phyloP scores from a whole-genome alignment of 2,888 invertebrate species.

The Hyposoter didymator region DNA sequence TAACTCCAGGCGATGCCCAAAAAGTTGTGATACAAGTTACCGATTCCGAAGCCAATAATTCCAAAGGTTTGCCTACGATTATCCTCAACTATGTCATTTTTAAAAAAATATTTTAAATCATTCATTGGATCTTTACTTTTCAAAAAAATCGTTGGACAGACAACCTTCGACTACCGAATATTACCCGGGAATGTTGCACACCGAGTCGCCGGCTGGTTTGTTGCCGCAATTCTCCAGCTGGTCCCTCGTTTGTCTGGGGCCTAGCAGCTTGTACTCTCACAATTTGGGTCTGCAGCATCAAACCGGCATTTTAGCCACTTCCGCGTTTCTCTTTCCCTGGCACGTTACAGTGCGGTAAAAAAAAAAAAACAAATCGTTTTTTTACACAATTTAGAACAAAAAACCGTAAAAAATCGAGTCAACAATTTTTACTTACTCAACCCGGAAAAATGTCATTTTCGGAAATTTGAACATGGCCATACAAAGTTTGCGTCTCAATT shows the following conservation, averaged over 20 bases:
- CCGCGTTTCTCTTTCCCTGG: slow-evolving; percentile 97
- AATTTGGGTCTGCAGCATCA: slow-evolving; percentile 94
- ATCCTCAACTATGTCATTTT: not conserved
- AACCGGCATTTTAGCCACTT: slow-evolving; percentile 95
- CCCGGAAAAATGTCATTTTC: not conserved
- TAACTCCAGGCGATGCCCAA: slow-evolving; percentile 81
- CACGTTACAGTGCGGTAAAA: slow-evolving; percentile 90
- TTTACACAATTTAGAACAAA: not conserved
- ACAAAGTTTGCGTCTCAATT: not conserved
- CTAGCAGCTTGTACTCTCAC: slow-evolving; percentile 96
- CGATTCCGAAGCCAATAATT: slow-evolving; percentile 81
- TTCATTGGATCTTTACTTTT: slow-evolving; percentile 31
- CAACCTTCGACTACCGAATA: slow-evolving; percentile 95
- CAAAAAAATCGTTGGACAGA: slow-evolving; percentile 87
- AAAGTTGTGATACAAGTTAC: slow-evolving; percentile 84
- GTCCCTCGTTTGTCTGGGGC: slow-evolving; percentile 95
- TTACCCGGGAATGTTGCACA: slow-evolving; percentile 95
- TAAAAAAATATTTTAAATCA: not conserved
- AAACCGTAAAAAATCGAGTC: not conserved
- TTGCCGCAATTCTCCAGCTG: slow-evolving; percentile 96
- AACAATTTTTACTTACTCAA: no score
- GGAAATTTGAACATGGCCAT: not conserved
- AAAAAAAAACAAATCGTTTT: not conserved
- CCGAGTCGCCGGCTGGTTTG: slow-evolving; percentile 90
- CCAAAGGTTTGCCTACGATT: slow-evolving; percentile 78